Evolutionary conservation across 1,140 invertebrate genomes (phyloP), one percentile per base, ranked within the genome.

Genomic region (Pogonomyrmex barbatus): DNA sequence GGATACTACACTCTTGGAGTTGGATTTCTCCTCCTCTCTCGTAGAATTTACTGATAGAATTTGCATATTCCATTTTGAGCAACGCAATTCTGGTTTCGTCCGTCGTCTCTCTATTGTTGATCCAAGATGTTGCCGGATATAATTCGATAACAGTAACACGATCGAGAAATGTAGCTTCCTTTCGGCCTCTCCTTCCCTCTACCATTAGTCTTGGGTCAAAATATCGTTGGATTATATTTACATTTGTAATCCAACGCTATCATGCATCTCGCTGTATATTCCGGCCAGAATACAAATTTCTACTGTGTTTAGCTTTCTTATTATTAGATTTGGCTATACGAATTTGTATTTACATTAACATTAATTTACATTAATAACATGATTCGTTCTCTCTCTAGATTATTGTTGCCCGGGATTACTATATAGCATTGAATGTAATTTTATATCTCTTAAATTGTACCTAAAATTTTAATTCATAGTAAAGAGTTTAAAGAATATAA

Each of bases 211-310:
- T 58, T 12, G 12, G 63, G 62, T 60, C 52, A 73, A 82, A 82
- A 82, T 73, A 82, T 56, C 47, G 42, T 67, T 47, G 42, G 30
- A 82, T 73, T 47, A 30, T 9, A 73, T 73, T 82, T 82, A 81
- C 63, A 36, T 71, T 30, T 56, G 39, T 42, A 71, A 81, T 45
- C 14, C 67, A 17, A 10, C 50, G 4, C 42, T 24, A 45, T 45
- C 42, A 45, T 24, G 24, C 39, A 70, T 39, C 39, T 81, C 65
- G 42, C 2, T 30, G 45, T 39, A 45, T 45, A 42, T 79, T 78
- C 65, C 42, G n/a, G 12, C 30, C 24, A 10, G 1, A 47, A 63
- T 14, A 39, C 17, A 45, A n/a, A 24, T 65, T 65, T 8, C 30
- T 12, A 9, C 5, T 45, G 12, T 45, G 12, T 65, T 78, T 52